Evolutionary conservation across 92 coral and sea anemone genomes (phyloP), one percentile per base, ranked within the genome.

Genomic region (Hydrozoanthus gracilis): DNA sequence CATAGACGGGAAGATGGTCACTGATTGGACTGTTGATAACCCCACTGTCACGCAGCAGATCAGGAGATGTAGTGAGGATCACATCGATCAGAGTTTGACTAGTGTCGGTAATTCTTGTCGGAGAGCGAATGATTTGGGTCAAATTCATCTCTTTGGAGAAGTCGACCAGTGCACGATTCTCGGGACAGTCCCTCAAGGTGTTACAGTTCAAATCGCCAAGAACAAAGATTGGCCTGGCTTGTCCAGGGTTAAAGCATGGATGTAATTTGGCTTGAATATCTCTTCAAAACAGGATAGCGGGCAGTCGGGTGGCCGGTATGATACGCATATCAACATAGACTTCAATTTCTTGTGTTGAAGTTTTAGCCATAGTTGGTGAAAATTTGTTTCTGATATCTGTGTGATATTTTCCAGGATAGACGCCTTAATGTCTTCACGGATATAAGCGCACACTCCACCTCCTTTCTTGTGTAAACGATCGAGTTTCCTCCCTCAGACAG

Each of bases 131-230:
- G 17, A 90, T 75, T 80, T 92, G 95, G n/a, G 20, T 80, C 74
- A 92, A 82, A 82, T 87, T 90, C 83, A 92, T 49, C 27, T 93
- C 93, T 16, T 72, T 64, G 48, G 16, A 78, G 49, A 90, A 83
- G 35, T 78, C 73, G 73, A 61, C 47, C 62, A 87, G 76, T 58
- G 86, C 86, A 66, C 52, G 73, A 67, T 83, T 83, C 69, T 92
- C 89, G 39, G 91, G 86, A 70, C 90, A 83, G 46, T 93, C 78
- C 68, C 61, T 88, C 55, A 88, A 87, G 49, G 51, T 51, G 67
- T 91, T 83, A 60, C 96, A 93, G 67, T 93, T 90, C 51, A 91
- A 84, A 73, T 93, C 96, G 17, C 94, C 94, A 3, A 88, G 73
- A 39, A 93, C 84, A 20, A 87, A 27, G 14, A 91, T 89, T n/a